Evolutionary conservation across 2,888 invertebrate genomes (phyloP), one percentile per base, ranked within the genome.

Genomic region (Listrodromus nycthemerus): DNA sequence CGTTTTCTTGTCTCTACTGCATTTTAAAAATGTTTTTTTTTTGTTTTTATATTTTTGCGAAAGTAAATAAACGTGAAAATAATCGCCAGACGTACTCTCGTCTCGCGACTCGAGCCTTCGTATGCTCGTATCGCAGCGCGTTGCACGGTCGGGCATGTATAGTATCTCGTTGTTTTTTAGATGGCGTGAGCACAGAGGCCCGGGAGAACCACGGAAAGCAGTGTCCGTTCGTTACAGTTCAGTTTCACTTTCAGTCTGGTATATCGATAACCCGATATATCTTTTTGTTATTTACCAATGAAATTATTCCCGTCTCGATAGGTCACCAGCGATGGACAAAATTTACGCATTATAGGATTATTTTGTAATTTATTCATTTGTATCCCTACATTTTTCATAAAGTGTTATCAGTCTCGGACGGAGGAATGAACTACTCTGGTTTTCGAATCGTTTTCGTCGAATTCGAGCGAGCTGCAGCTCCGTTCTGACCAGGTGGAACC

Each of bases 231-330:
- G 80, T 86, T 86, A 84, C 84, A 79, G 82, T 86, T 77, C 85
- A 81, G 85, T 86, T 86, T 86, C 81, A 84, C 86, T 86, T 84
- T 85, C 85, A 65, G 69, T 84, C 61, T 65, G n/a, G 73, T 78
- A 84, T 76, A 84, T 76, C 83, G 67, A 80, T 80, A 84, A 80
- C 67, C 73, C 67, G 45, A 73, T n/a, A 74, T 80, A 13, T 55
- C 77, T 80, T 73, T 66, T 77, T 66, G 13, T 30, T 69, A 77
- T 74, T 33, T 52, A 2, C 16, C 73, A 48, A 69, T 69, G 77
- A 80, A 77, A 84, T 84, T 74, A 55, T 69, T 61, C 30, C 19
- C 52, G 50, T 50, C 55, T 30, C 27, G 5, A 27, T 30, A 7
- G 1, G 6, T 0, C 27, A 58, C 58, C 10, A 58, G 27, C 58